Evolutionary conservation across 2,113 vertebrate species (phyloP).

Genomic region (Mus pahari): DNA sequence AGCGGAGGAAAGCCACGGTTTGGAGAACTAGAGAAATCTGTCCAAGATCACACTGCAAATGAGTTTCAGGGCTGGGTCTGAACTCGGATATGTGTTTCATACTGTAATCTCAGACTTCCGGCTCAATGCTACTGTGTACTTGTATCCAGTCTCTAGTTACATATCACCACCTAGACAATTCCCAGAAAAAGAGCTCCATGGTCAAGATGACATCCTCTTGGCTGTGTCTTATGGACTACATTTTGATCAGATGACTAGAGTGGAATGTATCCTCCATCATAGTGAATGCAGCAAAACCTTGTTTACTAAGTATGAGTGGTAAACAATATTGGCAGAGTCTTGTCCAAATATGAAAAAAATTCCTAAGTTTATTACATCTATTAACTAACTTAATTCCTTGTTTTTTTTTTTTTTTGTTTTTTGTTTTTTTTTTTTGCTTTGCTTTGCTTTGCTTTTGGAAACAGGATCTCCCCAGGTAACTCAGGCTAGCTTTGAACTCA

Average conservation of each 20-base stretch:
- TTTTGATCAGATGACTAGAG: neutral
- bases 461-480: neutral
- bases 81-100: neutral
- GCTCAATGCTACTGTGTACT: fast-evolving
- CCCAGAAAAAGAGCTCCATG: neutral
- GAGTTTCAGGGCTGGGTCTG: neutral
- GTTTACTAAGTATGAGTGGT: neutral
- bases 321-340: neutral
- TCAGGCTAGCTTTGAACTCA: neutral
- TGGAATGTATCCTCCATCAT: neutral
- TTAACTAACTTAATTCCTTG: neutral
- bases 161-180: neutral
- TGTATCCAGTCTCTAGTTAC: neutral
- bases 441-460: neutral
- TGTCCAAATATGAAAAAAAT: neutral
- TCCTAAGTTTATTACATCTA: neutral
- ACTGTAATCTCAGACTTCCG: neutral
- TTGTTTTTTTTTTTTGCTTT: no score
- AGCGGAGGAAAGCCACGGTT: neutral
- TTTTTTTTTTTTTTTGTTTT: no score
- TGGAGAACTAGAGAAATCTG: neutral
- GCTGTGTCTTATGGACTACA: neutral
- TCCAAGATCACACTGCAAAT: neutral
- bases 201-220: neutral
- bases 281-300: neutral